Conservation (phyloP, 1,140 invertebrate species). For the Phymorhynchus buccinoides region DNA sequence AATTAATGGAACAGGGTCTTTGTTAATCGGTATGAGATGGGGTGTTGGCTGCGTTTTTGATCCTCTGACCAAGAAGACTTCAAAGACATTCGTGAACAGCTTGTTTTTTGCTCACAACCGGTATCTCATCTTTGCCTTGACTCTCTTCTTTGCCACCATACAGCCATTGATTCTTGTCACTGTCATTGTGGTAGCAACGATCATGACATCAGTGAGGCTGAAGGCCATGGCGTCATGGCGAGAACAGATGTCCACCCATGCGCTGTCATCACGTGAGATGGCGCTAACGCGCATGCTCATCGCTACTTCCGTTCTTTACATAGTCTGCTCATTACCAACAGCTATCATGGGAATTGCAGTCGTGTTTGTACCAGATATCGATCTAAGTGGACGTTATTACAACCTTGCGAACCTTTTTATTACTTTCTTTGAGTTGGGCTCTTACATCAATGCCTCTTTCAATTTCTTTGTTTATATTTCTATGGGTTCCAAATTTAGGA, state of each 20-base stretch:
- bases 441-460: neutral
- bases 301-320: neutral
- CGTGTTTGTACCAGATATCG: neutral
- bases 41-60: neutral
- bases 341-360: no score
- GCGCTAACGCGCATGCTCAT: neutral
- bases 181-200: neutral
- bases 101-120: neutral
- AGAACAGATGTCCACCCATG: neutral
- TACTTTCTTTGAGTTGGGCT: neutral
- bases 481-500: neutral
- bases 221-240: neutral
- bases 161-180: neutral
- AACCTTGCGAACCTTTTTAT: neutral
- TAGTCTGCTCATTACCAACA: neutral
- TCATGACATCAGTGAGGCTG: neutral
- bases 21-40: neutral
- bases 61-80: neutral
- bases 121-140: neutral
- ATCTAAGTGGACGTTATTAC: neutral
- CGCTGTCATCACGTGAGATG: neutral
- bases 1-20: neutral
- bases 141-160: neutral
- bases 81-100: no score
- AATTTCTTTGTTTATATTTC: constrained; percentile 14